Evolutionary conservation across 2,888 invertebrate genomes (phyloP).

Genomic region (Empis livida): DNA sequence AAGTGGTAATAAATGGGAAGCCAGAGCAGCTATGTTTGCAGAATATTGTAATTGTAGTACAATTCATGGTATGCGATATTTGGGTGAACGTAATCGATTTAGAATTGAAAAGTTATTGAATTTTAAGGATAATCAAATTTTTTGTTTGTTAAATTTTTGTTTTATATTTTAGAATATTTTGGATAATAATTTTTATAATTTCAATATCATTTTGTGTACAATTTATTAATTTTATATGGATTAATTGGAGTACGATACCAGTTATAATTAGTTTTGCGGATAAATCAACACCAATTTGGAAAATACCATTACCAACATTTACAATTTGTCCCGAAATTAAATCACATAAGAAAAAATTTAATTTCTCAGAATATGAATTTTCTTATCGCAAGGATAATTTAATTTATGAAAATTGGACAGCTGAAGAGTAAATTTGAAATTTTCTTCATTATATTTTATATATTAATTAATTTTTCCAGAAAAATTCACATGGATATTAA

Average conservation of each 20-base stretch:
- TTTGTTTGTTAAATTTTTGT: background rate
- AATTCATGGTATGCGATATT: constrained; percentile 47
- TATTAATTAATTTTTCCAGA: background rate
- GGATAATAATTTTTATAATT: constrained; percentile 41
- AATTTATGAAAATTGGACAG: background rate
- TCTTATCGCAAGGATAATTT: background rate
- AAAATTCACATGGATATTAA: background rate
- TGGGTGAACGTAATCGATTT: constrained; percentile 43
- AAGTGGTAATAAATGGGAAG: background rate
- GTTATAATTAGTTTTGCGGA: constrained; percentile 54
- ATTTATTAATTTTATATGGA: constrained; percentile 43
- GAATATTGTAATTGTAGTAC: constrained; percentile 47
- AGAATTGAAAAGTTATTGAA: constrained; percentile 35
- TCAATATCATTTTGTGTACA: constrained; percentile 41
- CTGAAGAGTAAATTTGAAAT: background rate
- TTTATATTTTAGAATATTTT: constrained; percentile 16
- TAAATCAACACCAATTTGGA: constrained; percentile 37
- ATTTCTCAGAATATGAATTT: background rate
- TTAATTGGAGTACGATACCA: constrained; percentile 48
- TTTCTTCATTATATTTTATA: background rate
- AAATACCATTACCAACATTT: constrained; percentile 10
- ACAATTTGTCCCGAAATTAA: constrained; percentile 10
- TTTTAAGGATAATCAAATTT: background rate
- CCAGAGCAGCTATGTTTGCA: background rate
- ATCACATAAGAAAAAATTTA: background rate